Conservation (phyloP, 2,888 invertebrate species). For the Sphinx pinastri region DNA sequence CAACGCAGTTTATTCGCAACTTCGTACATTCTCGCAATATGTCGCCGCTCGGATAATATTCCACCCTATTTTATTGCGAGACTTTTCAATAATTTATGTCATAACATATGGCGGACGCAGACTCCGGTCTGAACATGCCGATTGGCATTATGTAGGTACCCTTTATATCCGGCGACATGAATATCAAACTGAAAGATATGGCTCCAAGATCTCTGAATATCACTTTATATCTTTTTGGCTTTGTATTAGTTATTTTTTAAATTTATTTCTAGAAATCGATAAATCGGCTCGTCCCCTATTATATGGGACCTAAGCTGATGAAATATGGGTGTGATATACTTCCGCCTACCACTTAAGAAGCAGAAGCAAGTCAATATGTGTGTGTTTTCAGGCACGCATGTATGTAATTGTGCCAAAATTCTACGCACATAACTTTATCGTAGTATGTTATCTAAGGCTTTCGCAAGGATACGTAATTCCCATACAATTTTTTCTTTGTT, state of each 20-base stretch:
- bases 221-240: not conserved
- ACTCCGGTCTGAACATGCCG: constrained; percentile 36
- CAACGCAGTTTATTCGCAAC: constrained; percentile 68
- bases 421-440: too few species aligned
- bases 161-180: constrained; percentile 9
- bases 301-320: too few species aligned
- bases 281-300: too few species aligned
- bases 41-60: constrained; percentile 54
- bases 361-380: too few species aligned
- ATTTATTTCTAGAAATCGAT: too few species aligned
- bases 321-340: too few species aligned
- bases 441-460: too few species aligned
- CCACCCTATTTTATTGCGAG: constrained; percentile 66
- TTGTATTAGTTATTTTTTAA: not conserved
- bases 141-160: constrained; percentile 30
- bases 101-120: constrained; percentile 54
- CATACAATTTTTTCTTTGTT: too few species aligned
- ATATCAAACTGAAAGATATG: not conserved
- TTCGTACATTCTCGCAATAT: constrained; percentile 69
- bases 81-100: constrained; percentile 78
- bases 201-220: not conserved
- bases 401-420: too few species aligned
- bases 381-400: too few species aligned
- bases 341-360: too few species aligned
- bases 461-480: too few species aligned